Evolutionary conservation across 1,140 invertebrate genomes (phyloP), one percentile per base, ranked within the genome.

Genomic region (Drosophila rhopaloa): DNA sequence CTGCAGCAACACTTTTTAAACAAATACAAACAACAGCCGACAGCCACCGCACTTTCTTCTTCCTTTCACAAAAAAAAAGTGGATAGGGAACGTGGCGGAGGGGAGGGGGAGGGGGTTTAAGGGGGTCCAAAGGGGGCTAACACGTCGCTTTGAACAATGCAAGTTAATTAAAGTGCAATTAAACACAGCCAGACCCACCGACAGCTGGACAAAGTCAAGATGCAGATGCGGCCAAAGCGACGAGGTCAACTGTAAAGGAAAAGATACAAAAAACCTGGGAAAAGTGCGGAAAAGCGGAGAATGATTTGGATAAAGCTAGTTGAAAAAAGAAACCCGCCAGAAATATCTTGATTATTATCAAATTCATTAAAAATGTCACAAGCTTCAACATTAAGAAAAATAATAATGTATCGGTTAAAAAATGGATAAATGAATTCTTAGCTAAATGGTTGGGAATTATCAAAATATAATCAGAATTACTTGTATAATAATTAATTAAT

Each of bases 161-260:
- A 89, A 88, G 83, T 84, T 89, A 88, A 88, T 88, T 89, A 89
- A 88, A 79, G 76, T 68, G 83, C 83, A 88, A 88, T 88, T 88
- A 83, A 89, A 86, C 72, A 62, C 59, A 88, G 66, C 60, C 55
- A 27, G 53, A 55, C 55, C 40, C 57, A 41, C 53, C 40, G 46
- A 14, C 16, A 44, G 41, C 43, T 38, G 16, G 41, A 37, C 9
- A 37, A 41, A 46, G 14, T 35, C 50, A 47, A 70, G 50, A 71
- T 71, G 67, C 66, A 71, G 67, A 58, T 68, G 65, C 47, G 44
- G 43, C 37, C 40, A 55, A 55, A 38, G 51, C 40, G 66, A 47
- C 32, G 62, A 68, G 66, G 66, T 68, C 67, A 70, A 51, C 24
- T 44, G 32, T 6, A 32, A 32, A 1, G 10, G 44, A 27, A 41